Evolutionary conservation across 1,140 invertebrate species (phyloP), one percentile per base, ranked within the genome.

Genomic region (Asbolus verrucosus): DNA sequence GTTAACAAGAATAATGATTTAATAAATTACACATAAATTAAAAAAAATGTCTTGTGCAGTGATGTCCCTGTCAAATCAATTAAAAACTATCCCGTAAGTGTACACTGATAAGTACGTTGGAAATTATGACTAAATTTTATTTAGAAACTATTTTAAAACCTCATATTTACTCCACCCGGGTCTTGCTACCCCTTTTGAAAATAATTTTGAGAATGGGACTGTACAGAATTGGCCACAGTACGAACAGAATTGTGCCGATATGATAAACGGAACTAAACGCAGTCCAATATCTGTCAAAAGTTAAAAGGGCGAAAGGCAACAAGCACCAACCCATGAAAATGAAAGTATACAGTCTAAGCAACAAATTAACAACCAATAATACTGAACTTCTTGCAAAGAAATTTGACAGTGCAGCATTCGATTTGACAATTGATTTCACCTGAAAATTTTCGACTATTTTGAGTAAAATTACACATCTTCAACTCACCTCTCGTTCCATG

Each of bases 291-390:
- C 84, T 87, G 0, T 85, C 71, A 65, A 82, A 91, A 2, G 89
- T 89, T 15, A 97, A 86, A 0, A 94, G 83, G 18, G 87, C 87
- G 78, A 98, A 97, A 0, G 93, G 89, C 3, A 90, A 81, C 6
- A 97, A 82, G 76, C 91, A 91, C 84, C 93, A 97, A 6, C 94
- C 93, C 87, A 97, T 92, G 72, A 92, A 93, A 8, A 94, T 83
- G 6, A 91, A 85, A 0, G 93, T 89, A 73, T 95, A 94, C 0
- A 89, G 73, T 80, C 94, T 94, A 1, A 92, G 80, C 1, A 93
- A 15, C 0, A 90, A 67, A 79, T 86, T 86, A 0, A 84, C 50
- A 0, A 84, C 16, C 38, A 84, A 33, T 73, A 78, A 80, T 6
- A 80, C 75, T 13, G 78, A 11, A 0, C 74, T 71, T 13, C 81